These are phyloP conservation scores for Gallinago paraguaiae DNA, from an alignment of 2,113 vertebrate genomes.

Conservation along the genomic window DNA sequence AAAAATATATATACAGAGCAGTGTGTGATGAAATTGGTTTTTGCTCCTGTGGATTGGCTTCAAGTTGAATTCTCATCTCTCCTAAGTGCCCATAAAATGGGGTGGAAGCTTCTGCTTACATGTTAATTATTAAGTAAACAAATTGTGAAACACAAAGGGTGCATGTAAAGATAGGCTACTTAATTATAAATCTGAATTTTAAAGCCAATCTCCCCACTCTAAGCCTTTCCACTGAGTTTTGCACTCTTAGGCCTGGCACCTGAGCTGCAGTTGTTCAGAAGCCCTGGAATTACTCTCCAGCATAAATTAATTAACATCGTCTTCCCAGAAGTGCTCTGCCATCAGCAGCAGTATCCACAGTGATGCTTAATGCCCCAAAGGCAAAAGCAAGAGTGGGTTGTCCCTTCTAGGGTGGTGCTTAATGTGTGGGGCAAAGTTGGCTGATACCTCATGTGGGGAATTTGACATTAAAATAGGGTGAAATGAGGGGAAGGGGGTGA, in stretches of 20 bases:
- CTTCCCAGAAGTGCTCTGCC: not conserved
- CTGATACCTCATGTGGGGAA: rapidly evolving
- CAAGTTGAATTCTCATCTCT: not conserved
- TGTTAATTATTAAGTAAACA: not conserved
- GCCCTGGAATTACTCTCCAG: not conserved
- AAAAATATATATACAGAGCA: not conserved
- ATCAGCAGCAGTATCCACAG: not conserved
- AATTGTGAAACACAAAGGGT: not conserved
- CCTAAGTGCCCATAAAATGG: not conserved
- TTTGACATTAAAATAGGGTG: not conserved
- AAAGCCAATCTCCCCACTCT: not conserved
- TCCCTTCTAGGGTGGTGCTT: not conserved
- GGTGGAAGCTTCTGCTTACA: not conserved
- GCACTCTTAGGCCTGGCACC: not conserved
- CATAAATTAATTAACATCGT: not conserved
- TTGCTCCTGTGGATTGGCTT: not conserved
- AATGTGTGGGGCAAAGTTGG: not conserved
- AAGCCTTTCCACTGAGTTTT: not conserved
- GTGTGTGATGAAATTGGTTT: not conserved
- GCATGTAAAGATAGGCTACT: not conserved
- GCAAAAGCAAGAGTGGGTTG: not conserved
- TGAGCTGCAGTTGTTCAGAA: not conserved
- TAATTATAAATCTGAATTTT: not conserved
- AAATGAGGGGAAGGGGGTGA: not conserved
- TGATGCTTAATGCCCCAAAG: not conserved